Base-by-base conservation (phyloP, 2,797 vertebrate genomes). In the Lerista edwardsae region DNA sequence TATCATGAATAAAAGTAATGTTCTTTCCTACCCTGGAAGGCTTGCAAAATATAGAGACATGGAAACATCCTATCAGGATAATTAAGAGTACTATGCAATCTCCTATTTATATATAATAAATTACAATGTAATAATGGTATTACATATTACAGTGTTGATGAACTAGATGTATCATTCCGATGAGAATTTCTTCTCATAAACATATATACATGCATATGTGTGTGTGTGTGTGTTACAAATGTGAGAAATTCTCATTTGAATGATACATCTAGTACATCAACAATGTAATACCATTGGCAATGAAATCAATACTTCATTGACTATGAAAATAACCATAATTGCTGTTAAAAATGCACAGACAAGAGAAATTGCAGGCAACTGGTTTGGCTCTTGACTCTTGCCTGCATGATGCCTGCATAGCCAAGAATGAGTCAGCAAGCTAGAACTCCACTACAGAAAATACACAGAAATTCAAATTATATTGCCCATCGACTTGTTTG, bases 371-470 rank as follows among this genome's bases (percentile, higher is more conserved):
- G 0, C 80, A 9, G 82, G 59, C 12, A 88, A 78, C 17, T 4
- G 59, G 6, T 27, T 21, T n/a, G 79, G 82, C 61, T 31, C 61
- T 41, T 75, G 39, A 17, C 17, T 47, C 41, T 84, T 61, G 75
- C 55, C 41, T 44, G n/a, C 4, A 59, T 44, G 44, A 90, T 27
- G 23, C 62, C 67, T 67, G 65, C 4, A 71, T 36, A 87, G 86
- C 12, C 21, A 31, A 61, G 67, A 72, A 69, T 79, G 21, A 88
- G 75, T 39, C 44, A 86, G 1, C 34, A 55, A 86, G 89, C 55
- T 80, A 44, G 15, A 79, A 29, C 19, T 74, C 47, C 65, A 62
- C 4, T 17, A 21, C 64, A 27, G 1, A 86, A 75, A 77, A 77
- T 5, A 36, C 55, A 77, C 36, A 36, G 67, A 86, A 47, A 62